A percentile compares a stretch with the other conserved stretches of the same genome.
Evolutionary conservation across 2,797 vertebrate species (phyloP).

Genomic region (Phalloptychus januarius): DNA sequence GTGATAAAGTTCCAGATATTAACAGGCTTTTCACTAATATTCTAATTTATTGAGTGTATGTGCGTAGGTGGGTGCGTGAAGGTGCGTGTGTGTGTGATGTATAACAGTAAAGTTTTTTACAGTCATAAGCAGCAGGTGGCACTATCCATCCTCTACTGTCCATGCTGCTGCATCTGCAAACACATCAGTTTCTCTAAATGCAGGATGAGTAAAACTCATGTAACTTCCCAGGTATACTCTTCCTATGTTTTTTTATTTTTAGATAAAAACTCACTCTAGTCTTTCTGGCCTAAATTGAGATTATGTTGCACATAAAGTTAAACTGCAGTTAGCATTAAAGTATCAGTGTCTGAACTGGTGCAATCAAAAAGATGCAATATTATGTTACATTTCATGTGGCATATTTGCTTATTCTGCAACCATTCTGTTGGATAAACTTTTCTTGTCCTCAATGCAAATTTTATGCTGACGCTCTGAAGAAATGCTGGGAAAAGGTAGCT

Average conservation of each 20-base stretch:
- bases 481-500: too few species aligned
- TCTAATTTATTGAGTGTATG: too few species aligned
- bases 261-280: not conserved
- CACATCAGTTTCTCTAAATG: constrained; percentile 3
- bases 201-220: constrained; percentile 2
- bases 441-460: not conserved
- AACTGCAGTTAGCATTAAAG: not conserved
- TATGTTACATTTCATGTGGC: not conserved
- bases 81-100: not conserved
- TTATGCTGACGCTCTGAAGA: not conserved
- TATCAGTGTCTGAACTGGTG: not conserved
- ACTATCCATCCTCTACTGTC: constrained; percentile 35
- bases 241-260: not conserved
- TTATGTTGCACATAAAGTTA: not conserved
- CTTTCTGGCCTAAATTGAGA: not conserved
- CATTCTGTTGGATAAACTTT: not conserved
- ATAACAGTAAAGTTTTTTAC: constrained; percentile 18
- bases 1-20: too few species aligned
- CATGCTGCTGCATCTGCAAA: constrained; percentile 8
- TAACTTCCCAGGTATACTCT: constrained; percentile 5
- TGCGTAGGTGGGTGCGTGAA: too few species aligned
- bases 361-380: not conserved
- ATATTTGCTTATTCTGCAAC: not conserved
- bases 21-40: too few species aligned
- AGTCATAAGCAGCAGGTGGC: constrained; percentile 67